phyloP scores from a whole-genome alignment of 2,113 vertebrate species.

The human region DNA sequence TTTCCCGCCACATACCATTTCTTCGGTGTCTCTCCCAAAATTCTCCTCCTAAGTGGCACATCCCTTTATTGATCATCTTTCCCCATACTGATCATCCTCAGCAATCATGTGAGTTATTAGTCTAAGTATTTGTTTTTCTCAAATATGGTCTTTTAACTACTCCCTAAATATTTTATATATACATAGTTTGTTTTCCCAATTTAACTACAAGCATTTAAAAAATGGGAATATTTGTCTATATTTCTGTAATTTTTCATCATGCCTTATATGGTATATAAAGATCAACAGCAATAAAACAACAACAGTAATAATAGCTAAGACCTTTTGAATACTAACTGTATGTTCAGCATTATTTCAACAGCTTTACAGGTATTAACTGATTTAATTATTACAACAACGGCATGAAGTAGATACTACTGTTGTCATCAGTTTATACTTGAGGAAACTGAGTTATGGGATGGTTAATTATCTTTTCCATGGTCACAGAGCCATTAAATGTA shows the following conservation, averaged over 20 bases:
- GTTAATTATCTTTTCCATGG: background rate
- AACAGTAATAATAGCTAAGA: background rate
- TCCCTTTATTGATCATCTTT: background rate
- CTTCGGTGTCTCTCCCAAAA: background rate
- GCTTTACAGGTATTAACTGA: background rate
- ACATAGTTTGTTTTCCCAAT: background rate
- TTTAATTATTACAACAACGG: background rate
- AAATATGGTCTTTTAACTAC: background rate
- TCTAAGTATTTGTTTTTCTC: background rate
- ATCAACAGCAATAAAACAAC: background rate
- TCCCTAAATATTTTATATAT: background rate
- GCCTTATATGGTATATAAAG: background rate
- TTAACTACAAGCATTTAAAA: background rate
- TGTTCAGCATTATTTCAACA: background rate
- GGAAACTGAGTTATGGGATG: background rate
- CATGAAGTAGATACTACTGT: background rate
- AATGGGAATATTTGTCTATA: background rate
- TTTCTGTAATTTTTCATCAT: conserved; percentile 8
- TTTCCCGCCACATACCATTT: background rate
- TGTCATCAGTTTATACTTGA: background rate
- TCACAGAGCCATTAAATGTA: background rate
- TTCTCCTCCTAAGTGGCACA: background rate
- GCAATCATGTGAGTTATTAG: background rate
- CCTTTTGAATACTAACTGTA: background rate
- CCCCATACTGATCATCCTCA: background rate